These are phyloP conservation scores for Hoplostethus atlanticus DNA, from an alignment of 2,797 vertebrate genomes.

Conservation along the genomic window DNA sequence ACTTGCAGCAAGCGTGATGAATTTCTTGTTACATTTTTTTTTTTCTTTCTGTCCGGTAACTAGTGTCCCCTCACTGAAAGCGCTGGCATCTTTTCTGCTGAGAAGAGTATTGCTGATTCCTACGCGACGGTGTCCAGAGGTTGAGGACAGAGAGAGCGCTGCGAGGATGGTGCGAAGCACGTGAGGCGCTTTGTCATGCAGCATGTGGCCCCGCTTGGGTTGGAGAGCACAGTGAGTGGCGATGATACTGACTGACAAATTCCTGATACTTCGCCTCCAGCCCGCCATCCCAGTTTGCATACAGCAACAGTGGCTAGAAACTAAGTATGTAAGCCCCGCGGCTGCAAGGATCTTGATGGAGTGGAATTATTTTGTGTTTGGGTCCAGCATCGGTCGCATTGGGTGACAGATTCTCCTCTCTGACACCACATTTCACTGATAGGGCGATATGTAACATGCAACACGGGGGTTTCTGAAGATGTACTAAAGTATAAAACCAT, in stretches of 20 bases:
- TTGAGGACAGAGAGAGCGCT: constrained; percentile 10
- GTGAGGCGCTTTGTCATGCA: constrained; percentile 38
- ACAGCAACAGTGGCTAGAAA: constrained; percentile 38
- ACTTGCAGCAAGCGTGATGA: constrained; percentile 54
- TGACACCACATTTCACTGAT: constrained; percentile 3
- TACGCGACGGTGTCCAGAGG: constrained; percentile 18
- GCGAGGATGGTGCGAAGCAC: constrained; percentile 17
- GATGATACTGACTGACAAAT: constrained; percentile 51
- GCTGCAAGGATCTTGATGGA: constrained; percentile 39
- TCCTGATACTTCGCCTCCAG: constrained; percentile 45
- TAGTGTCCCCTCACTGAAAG: constrained; percentile 25
- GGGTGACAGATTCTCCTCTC: constrained; percentile 45
- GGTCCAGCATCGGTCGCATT: constrained; percentile 42
- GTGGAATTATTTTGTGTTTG: constrained; percentile 47
- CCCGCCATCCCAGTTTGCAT: constrained; percentile 52
- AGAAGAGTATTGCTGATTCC: constrained; percentile 9
- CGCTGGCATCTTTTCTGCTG: constrained; percentile 10
- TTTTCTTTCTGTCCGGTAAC: constrained; percentile 1
- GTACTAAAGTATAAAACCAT: too few relatives aligned
- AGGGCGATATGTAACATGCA: not conserved
- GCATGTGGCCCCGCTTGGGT: constrained; percentile 31
- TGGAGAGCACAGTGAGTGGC: constrained; percentile 39
- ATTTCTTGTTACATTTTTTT: constrained; percentile 43
- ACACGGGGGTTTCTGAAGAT: too few relatives aligned
- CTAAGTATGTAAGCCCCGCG: constrained; percentile 45